These are phyloP conservation scores for Eulemur rubriventer DNA, from an alignment of 2,797 vertebrate species.

Conservation along the genomic window DNA sequence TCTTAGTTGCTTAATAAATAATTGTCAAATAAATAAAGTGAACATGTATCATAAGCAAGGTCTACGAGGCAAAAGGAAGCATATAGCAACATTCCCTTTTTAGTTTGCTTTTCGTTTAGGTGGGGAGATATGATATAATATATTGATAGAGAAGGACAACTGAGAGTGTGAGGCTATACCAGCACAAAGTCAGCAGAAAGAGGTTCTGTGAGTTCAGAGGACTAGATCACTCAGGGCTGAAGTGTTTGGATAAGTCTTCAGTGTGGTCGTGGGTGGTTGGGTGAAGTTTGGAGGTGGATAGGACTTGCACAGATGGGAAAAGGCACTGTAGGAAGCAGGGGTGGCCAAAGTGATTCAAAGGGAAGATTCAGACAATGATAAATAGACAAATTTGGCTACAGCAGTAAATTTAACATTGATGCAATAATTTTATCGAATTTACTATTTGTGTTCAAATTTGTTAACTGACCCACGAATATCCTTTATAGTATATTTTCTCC, in stretches of 20 bases:
- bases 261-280: background rate
- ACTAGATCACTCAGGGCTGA: background rate
- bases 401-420: background rate
- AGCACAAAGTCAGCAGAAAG: background rate
- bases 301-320: background rate
- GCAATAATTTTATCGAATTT: background rate
- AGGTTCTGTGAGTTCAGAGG: background rate
- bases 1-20: background rate
- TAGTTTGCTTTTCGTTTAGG: background rate
- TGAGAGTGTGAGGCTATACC: background rate
- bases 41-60: background rate
- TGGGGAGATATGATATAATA: too few relatives aligned
- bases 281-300: background rate
- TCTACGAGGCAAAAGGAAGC: background rate
- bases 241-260: background rate
- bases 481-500: background rate
- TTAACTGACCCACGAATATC: background rate
- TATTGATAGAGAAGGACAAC: background rate
- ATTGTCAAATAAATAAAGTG: background rate
- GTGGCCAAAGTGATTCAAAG: background rate
- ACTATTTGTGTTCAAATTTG: background rate
- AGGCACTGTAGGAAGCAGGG: too few relatives aligned
- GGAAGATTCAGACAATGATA: background rate
- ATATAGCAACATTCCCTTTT: background rate
- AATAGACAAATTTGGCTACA: background rate